Conservation (phyloP, 2,113 vertebrate genomes). For the Eulemur macaco region DNA sequence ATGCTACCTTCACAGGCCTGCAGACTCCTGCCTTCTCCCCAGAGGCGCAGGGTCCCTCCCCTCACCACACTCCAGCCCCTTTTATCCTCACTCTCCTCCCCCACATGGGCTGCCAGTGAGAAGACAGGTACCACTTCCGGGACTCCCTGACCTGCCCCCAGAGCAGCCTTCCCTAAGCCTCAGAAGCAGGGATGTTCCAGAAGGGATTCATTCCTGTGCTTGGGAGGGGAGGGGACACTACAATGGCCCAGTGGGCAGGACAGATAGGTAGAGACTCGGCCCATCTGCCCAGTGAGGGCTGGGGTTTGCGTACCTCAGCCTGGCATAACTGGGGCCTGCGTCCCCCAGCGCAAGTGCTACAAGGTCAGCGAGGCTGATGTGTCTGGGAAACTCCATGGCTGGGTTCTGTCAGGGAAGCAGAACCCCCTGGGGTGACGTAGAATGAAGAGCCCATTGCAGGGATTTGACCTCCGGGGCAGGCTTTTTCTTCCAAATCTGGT, state of each 20-base stretch:
- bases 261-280: not conserved
- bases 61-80: not conserved
- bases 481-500: not conserved
- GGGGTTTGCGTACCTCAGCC: accelerated
- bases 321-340: not conserved
- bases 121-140: accelerated
- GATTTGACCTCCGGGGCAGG: not conserved
- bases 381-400: accelerated
- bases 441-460: not conserved
- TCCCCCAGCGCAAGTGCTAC: not conserved
- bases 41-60: not conserved
- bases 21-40: not conserved
- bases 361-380: not conserved
- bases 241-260: not conserved
- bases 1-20: accelerated
- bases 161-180: not conserved
- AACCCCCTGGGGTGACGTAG: not conserved
- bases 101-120: not conserved
- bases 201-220: not conserved
- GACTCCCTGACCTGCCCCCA: not conserved
- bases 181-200: not conserved
- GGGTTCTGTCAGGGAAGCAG: not conserved
- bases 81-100: not conserved
- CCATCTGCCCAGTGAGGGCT: not conserved
- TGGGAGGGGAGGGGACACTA: not conserved